Conservation (phyloP, 2,888 invertebrate species). For the Phania funesta region DNA sequence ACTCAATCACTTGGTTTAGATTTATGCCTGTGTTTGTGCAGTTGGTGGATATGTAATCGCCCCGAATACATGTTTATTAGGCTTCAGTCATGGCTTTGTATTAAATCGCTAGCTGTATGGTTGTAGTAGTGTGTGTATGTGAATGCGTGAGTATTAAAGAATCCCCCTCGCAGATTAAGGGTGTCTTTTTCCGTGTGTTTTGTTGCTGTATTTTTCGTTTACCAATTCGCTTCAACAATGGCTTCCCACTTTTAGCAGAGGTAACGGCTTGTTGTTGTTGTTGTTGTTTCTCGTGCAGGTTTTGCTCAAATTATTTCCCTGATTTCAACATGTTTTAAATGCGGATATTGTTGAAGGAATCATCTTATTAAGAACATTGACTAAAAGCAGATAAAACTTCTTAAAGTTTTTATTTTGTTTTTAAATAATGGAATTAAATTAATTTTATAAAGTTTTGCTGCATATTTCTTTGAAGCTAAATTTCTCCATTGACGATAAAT, state of each 20-base stretch:
- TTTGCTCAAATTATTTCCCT: conserved; percentile 15
- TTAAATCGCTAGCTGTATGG: conserved; percentile 14
- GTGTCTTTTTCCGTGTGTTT: conserved; percentile 19
- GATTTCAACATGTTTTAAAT: conserved; percentile 16
- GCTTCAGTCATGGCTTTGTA: conserved; percentile 52
- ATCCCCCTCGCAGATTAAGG: conserved; percentile 41
- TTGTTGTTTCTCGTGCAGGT: conserved; percentile 6
- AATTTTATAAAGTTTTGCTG: too few relatives aligned
- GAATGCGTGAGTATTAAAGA: background rate
- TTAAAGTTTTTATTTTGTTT: too few relatives aligned
- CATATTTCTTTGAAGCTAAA: too few relatives aligned
- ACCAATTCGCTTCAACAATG: conserved; percentile 41
- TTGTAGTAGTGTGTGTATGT: conserved; percentile 2
- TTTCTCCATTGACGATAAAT: too few relatives aligned
- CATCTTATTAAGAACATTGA: conserved; percentile 20
- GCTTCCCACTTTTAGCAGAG: conserved; percentile 61
- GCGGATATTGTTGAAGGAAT: conserved; percentile 16
- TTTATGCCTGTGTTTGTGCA: conserved; percentile 13
- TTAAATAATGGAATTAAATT: too few relatives aligned
- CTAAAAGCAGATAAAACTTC: too few relatives aligned
- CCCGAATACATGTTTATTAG: conserved; percentile 34
- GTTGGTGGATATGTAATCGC: conserved; percentile 18
- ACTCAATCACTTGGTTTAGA: conserved; percentile 52
- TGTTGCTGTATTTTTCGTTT: conserved; percentile 15
- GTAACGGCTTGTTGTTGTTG: conserved; percentile 41